Evolutionary conservation across 2,113 vertebrate genomes (phyloP).

Genomic region (Osmerus mordax): DNA sequence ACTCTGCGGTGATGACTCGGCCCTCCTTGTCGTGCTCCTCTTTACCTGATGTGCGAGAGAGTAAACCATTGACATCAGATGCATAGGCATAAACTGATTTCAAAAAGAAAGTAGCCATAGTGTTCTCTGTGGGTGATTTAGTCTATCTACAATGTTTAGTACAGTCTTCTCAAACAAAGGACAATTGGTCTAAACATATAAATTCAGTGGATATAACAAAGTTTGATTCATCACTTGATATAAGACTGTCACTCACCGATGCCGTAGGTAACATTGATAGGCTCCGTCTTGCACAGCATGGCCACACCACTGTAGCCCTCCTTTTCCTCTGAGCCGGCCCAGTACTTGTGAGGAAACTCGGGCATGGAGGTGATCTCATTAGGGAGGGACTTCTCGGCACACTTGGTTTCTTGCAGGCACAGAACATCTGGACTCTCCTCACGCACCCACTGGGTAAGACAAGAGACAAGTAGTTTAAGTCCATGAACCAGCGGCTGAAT

Average conservation of each 20-base stretch:
- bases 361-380: constrained; percentile 78
- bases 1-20: constrained; percentile 86
- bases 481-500: neutral
- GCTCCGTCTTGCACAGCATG: constrained; percentile 82
- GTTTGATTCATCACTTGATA: neutral
- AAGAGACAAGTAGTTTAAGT: neutral
- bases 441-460: constrained; percentile 78
- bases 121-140: too few relatives aligned
- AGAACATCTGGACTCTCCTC: constrained; percentile 84
- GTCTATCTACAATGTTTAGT: neutral
- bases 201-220: neutral
- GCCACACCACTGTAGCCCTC: constrained; percentile 88
- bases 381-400: constrained; percentile 80
- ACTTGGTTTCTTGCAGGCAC: constrained; percentile 90
- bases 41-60: constrained; percentile 69
- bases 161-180: neutral
- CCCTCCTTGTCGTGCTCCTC: constrained; percentile 90
- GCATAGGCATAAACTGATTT: too few relatives aligned
- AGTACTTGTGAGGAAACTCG: constrained; percentile 84
- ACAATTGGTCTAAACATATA: too few relatives aligned
- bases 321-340: constrained; percentile 80
- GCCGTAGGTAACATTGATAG: constrained; percentile 81
- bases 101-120: too few relatives aligned
- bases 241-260: constrained; percentile 73
- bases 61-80: too few relatives aligned